Evolutionary conservation across 2,888 invertebrate genomes (phyloP), one percentile per base, ranked within the genome.

Genomic region (Frankliniella fusca): DNA sequence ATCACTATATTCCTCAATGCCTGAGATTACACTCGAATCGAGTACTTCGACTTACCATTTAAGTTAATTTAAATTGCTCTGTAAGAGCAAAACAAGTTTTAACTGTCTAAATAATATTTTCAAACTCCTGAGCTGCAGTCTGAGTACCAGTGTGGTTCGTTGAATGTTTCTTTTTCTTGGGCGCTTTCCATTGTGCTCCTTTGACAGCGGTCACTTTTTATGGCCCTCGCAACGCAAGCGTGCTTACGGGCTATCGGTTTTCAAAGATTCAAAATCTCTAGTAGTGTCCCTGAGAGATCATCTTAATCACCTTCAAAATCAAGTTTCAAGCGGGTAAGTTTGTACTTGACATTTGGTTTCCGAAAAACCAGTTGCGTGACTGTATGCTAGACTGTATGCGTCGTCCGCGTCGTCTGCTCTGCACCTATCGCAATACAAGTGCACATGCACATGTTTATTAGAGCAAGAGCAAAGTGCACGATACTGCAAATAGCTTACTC

Each of bases 161-260:
- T 76, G 70, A 76, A 76, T 76, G 70, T 76, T 76, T 76, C 70
- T 76, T 76, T 76, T 76, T 76, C 70, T 76, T 76, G 70, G 70
- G 70, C 1, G 70, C 70, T 27, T 76, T 76, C 70, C 70, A 76
- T 27, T 76, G 70, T 9, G 12, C 11, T 9, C 27, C 27, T 27
- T 12, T 76, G 11, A 12, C 12, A 76, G 70, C 27, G 70, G 70
- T 76, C 70, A 76, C 12, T 76, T 27, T 76, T 12, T 9, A 27
- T 76, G 70, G 27, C 70, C 70, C 70, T 76, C 70, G 27, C 27
- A 5, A 12, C 27, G 23, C 2, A 76, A 23, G 38, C 38, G 38
- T 38, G 38, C 38, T 38, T 38, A 38, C 38, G 38, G 38, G 38
- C 3, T 38, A 38, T 38, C 5, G 38, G 38, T 38, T 38, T 38